Evolutionary conservation across 2,797 vertebrate genomes (phyloP).

Genomic region (Lepus oiostolus): DNA sequence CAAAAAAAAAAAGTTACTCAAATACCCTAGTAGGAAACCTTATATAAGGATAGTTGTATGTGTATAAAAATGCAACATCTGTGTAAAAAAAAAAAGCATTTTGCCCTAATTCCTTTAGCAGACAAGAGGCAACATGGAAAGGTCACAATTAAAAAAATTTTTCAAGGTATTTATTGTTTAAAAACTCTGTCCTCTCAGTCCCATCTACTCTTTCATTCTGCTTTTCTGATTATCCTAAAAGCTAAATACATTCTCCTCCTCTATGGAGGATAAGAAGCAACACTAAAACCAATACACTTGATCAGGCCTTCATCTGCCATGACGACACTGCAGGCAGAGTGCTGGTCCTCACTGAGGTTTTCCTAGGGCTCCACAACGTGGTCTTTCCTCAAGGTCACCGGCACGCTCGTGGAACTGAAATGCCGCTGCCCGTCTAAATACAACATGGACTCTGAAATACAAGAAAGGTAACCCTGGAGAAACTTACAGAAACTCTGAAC

Average conservation of each 20-base stretch:
- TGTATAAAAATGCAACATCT: constrained; percentile 17
- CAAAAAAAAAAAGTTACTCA: background rate
- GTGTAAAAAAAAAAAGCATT: background rate
- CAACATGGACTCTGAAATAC: constrained; percentile 96
- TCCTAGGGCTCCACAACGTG: constrained; percentile 60
- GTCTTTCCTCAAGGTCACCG: constrained; percentile 82
- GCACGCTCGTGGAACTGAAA: constrained; percentile 89
- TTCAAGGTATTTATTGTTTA: constrained; percentile 68
- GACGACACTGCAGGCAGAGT: background rate
- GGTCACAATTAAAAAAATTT: constrained; percentile 41
- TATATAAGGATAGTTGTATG: background rate
- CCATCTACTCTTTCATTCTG: background rate
- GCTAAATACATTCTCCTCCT: constrained; percentile 41
- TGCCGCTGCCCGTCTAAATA: constrained; percentile 98
- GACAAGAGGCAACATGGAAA: background rate
- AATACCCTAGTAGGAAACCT: background rate
- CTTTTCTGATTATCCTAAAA: constrained; percentile 54
- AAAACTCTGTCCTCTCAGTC: background rate
- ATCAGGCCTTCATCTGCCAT: background rate
- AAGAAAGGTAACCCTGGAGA: constrained; percentile 51
- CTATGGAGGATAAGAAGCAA: constrained; percentile 21
- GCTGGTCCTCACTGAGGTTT: constrained; percentile 40
- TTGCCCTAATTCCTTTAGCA: constrained; percentile 23
- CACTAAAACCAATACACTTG: background rate
- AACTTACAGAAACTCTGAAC: background rate